Base-by-base conservation (phyloP, 2,113 vertebrate genomes). In the Tinamus guttatus region DNA sequence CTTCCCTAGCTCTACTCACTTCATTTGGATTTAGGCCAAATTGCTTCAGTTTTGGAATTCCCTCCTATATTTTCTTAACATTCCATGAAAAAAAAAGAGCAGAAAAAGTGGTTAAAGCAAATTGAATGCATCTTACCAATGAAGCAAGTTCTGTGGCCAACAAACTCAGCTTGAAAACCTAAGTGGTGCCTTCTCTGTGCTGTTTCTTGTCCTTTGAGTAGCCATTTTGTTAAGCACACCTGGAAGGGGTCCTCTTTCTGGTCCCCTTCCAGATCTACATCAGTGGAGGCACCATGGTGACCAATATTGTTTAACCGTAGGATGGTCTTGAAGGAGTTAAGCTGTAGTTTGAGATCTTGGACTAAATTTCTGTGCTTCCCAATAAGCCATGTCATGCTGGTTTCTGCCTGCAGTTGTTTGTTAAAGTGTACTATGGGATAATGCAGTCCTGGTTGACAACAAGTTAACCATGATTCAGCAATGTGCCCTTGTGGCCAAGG, bases 151-250 rank as follows among this genome's bases (percentile, higher is more conserved):
- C 25, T 58, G 60, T 73, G 49, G 49, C 49, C 49, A 49, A 22
- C 21, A 49, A 49, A 49, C 21, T 49, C 21, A 49, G 21, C 21
- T 49, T 49, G 21, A 49, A 49, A 49, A 49, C 21, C 21, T 10
- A 49, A 49, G 49, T 21, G 11, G 11, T 49, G 34, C n/a, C 71
- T 81, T 83, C 60, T 71, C 87, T 95, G 85, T 68, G 58, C 85
- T 86, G 34, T 79, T 92, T 79, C 49, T 79, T 94, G 90, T 90
- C 95, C 90, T 94, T 87, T 81, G 83, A 91, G n/a, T 69, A 93
- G 69, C 0, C 0, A 30, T 90, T 94, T 96, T 93, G 81, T 17
- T 79, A 70, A 79, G 27, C 0, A 0, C 78, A 38, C 8, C 70
- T 89, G 38, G 58, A 90, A 90, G 69, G 27, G n/a, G 81, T 59